Conservation (phyloP, 2,888 invertebrate genomes). For the Zootermopsis nevadensis region DNA sequence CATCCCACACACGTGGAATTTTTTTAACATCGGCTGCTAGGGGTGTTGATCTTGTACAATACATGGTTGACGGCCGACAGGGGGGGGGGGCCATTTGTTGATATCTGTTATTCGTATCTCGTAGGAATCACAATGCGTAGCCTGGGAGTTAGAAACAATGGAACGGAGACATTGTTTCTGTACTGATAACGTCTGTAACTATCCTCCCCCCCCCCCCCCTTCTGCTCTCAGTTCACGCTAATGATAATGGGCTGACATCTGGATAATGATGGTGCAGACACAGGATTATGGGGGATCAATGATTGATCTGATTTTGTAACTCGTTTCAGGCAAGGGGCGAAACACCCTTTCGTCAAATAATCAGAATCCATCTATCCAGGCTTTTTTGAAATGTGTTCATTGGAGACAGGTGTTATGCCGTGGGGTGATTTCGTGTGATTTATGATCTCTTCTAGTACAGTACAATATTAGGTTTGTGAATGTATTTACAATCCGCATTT, state of each 20-base stretch:
- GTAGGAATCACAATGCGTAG: constrained; percentile 11
- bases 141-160: constrained; percentile 11
- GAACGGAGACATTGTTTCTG: neutral
- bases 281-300: neutral
- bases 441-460: neutral
- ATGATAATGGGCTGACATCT: neutral
- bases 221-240: neutral
- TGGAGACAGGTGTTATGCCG: neutral
- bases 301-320: neutral
- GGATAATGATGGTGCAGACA: neutral
- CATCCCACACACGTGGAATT: constrained; percentile 37
- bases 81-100: constrained; percentile 17
- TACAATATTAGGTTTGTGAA: neutral
- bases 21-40: constrained; percentile 2
- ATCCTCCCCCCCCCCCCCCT: neutral
- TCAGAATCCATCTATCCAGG: neutral
- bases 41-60: constrained; percentile 31
- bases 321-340: neutral
- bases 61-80: neutral
- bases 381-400: neutral
- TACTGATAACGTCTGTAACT: neutral
- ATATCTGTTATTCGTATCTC: constrained; percentile 32
- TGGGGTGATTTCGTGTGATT: neutral
- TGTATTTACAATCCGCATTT: neutral
- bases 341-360: neutral